Evolutionary conservation across 1,140 invertebrate genomes (phyloP), one percentile per base, ranked within the genome.

Genomic region (Luehdorfia chinensis): DNA sequence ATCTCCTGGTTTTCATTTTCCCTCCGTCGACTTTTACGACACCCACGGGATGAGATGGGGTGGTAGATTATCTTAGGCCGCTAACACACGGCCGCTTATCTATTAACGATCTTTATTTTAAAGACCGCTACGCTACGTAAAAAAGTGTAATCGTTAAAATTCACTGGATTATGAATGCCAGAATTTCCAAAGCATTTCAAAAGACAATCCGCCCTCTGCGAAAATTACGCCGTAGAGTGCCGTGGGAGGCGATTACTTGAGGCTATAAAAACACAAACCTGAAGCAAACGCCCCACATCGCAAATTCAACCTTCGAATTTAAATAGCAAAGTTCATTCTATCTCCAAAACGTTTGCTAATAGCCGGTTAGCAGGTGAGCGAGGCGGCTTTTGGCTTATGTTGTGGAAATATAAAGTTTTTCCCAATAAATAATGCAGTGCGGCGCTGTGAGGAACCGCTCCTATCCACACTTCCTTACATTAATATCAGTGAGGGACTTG

Each of bases 341-440:
- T 28, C 47, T 50, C 37, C 8, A 30, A 43, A 44, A 36, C 23
- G 23, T 43, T 54, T 51, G 54, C 54, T 55, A 59, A 57, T 57
- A 57, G 50, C 54, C 48, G 25, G 58, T 66, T 55, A 55, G 57
- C 61, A 63, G 65, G 65, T 70, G 66, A 69, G 54, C 51, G 43
- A 50, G 59, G 47, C 65, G 62, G 64, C 62, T 68, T 67, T 50
- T 59, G 44, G 60, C 44, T 59, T 58, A 60, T 64, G 51, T 66
- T 59, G 57, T 59, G 55, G 56, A 63, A 66, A 75, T 72, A 66
- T 65, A 69, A 73, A 75, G 60, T 70, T 73, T 68, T 57, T 58
- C 36, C 60, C 73, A 76, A 76, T 76, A 76, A 76, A 76, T 76
- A 76, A 76, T 76, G 70, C 68, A 76, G 62, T 55, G 59, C 37